Percentiles rank a stretch among this genome's conserved stretches.
These are phyloP conservation scores for Pteromalus puparum DNA, from an alignment of 1,140 invertebrate genomes.

Conservation along the genomic window DNA sequence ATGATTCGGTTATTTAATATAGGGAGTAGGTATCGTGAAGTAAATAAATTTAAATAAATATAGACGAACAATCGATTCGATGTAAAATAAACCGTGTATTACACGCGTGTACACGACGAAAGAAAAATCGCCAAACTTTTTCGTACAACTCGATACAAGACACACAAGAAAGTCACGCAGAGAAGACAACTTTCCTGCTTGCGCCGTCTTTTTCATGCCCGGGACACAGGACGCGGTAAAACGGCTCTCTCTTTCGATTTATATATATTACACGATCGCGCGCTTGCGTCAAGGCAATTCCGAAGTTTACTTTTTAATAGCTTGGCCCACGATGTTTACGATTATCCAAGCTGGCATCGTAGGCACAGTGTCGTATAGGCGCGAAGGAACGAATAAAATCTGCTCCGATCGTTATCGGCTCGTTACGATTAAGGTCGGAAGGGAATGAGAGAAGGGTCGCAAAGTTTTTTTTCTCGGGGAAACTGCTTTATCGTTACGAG, in stretches of 20 bases:
- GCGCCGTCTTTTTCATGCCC: background rate
- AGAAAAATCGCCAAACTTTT: too few relatives aligned
- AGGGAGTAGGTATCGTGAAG: too few relatives aligned
- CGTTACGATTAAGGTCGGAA: background rate
- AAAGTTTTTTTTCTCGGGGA: background rate
- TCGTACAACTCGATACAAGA: too few relatives aligned
- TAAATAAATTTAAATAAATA: too few relatives aligned
- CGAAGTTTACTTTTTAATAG: background rate
- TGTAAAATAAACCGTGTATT: too few relatives aligned
- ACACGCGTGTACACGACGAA: too few relatives aligned
- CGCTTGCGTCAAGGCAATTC: background rate
- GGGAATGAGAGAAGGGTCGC: background rate
- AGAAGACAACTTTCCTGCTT: background rate
- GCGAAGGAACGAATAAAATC: background rate
- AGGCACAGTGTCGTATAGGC: too few relatives aligned
- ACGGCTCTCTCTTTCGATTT: background rate
- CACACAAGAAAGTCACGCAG: too few relatives aligned
- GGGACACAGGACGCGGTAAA: background rate
- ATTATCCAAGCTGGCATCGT: background rate
- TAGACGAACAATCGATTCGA: too few relatives aligned
- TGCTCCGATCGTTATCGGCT: background rate
- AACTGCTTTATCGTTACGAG: background rate
- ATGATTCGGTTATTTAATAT: too few relatives aligned
- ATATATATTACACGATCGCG: background rate
- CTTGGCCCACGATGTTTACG: background rate